Percentiles rank a stretch among this genome's conserved stretches.
phyloP scores from a whole-genome alignment of 2,797 vertebrate genomes.

The Octomys mimax region DNA sequence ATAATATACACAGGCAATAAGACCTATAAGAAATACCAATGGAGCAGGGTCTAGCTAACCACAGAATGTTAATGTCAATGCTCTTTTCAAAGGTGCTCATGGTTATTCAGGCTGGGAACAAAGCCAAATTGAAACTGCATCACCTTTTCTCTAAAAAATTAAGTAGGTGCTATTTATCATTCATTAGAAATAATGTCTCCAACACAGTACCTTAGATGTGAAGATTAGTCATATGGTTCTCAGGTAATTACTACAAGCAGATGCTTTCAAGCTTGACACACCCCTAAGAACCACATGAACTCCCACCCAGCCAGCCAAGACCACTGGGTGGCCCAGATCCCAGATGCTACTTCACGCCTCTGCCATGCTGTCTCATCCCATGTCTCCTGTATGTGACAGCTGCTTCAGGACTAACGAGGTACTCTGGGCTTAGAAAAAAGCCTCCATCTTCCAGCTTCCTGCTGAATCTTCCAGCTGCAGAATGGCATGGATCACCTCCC shows the following conservation, averaged over 20 bases:
- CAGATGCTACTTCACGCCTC: background rate
- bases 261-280: constrained; percentile 59
- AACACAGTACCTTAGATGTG: constrained; percentile 48
- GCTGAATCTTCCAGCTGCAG: constrained; percentile 15
- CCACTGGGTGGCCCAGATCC: background rate
- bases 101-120: constrained; percentile 71
- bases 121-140: constrained; percentile 74
- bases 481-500: background rate
- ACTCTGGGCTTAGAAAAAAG: background rate
- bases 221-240: constrained; percentile 68
- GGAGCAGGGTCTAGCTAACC: constrained; percentile 52
- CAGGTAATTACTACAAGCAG: constrained; percentile 70
- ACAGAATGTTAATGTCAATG: constrained; percentile 70
- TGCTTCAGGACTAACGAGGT: constrained; percentile 52
- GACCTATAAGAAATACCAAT: constrained; percentile 53
- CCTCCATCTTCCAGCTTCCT: background rate
- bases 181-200: constrained; percentile 77
- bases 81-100: constrained; percentile 58
- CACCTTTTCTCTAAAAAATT: constrained; percentile 77
- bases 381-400: background rate
- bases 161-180: constrained; percentile 75
- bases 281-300: constrained; percentile 25
- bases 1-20: constrained; percentile 60
- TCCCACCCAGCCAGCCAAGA: background rate
- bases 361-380: background rate